phyloP scores from a whole-genome alignment of 1,140 invertebrate genomes.

The Brachionus plicatilis region DNA sequence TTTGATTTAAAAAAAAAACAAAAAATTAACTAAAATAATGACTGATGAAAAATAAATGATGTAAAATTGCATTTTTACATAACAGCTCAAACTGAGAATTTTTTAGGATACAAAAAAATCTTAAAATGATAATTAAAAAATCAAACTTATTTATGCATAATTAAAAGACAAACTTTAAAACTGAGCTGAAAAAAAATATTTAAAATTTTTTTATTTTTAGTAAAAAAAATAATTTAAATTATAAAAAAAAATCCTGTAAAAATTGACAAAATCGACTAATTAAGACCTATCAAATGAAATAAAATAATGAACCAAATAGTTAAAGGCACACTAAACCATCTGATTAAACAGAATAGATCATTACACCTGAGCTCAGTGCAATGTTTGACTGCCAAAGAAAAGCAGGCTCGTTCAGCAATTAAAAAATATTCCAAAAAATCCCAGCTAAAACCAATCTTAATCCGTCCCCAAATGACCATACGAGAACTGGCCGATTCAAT shows the following conservation, averaged over 20 bases:
- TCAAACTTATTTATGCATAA: background rate
- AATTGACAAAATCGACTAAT: background rate
- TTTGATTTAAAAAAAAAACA: too few relatives aligned
- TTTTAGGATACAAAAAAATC: too few relatives aligned
- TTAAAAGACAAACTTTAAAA: background rate
- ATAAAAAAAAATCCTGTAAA: background rate
- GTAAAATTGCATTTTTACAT: background rate
- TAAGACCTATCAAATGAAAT: background rate
- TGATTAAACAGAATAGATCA: background rate
- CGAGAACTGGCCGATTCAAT: slow-evolving; percentile 64
- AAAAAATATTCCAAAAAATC: slow-evolving; percentile 23
- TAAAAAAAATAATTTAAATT: background rate
- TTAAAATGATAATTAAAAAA: too few relatives aligned
- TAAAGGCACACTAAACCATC: background rate
- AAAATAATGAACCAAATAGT: background rate
- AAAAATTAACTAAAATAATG: too few relatives aligned
- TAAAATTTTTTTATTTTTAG: background rate
- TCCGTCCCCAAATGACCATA: slow-evolving; percentile 63
- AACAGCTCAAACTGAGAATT: too few relatives aligned
- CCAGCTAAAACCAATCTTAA: slow-evolving; percentile 39
- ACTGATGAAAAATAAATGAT: background rate
- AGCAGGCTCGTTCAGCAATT: background rate
- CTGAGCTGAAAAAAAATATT: background rate
- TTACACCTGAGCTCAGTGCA: background rate
- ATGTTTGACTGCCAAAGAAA: background rate